Base-by-base conservation (phyloP, 37 sponge, comb jelly and placozoan genomes). In the Chondrosia reniformis region DNA sequence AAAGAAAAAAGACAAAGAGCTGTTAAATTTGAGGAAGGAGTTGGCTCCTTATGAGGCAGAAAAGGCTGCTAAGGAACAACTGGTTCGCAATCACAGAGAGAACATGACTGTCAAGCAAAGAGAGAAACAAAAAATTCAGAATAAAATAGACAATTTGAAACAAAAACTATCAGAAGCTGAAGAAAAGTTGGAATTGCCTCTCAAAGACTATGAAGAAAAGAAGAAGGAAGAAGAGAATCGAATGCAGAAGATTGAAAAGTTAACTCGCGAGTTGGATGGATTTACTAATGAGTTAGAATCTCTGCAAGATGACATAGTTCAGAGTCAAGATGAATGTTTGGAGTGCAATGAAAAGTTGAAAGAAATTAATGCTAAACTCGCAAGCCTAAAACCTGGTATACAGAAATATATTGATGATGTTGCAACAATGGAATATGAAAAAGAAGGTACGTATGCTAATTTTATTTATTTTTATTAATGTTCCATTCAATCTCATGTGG, bases 131-230 rank as follows among this genome's bases (percentile, higher is more conserved):
- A 46, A 43, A 25, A 40, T 58, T 5, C 33, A 25, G 9, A 5
- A 40, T 37, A 56, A 75, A 25, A 46, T 66, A 33, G 78, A 76
- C 4, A 57, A 88, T 24, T 45, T 84, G 21, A 55, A 52, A 25
- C 33, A 46, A 19, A 63, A 44, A 38, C 42, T 65, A 52, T 25
- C 63, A 15, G 34, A 65, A 19, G 58, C 85, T 32, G 86, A 76
- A 55, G 93, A 88, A 49, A 63, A 78, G 63, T 37, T 88, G 33
- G 93, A 92, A 0, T 46, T 34, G 3, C 86, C 89, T 5, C 30
- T 55, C 30, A 79, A 85, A 64, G 93, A 92, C 21, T 40, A 86
- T 49, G 83, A 88, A 45, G 74, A 88, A 55, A 83, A 74, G 57
- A 74, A 80, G 59, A 62, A 66, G 39, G 77, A 88, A 44, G 93